These are phyloP conservation scores for Volucella zonaria DNA, from an alignment of 2,888 invertebrate species.

Conservation along the genomic window DNA sequence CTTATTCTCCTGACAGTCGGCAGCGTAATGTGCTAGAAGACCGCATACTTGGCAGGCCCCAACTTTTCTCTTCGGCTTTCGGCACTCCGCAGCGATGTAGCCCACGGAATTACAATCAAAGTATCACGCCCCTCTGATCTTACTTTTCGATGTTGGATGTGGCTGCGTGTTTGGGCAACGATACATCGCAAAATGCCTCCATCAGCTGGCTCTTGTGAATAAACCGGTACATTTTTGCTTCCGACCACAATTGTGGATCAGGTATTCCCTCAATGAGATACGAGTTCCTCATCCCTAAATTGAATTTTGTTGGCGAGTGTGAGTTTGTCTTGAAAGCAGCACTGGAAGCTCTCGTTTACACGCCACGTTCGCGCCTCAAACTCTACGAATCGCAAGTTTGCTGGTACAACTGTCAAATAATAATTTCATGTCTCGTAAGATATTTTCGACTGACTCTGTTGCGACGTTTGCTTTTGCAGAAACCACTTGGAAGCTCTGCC, in stretches of 20 bases:
- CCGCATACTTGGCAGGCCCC: slow-evolving; percentile 50
- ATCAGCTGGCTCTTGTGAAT: slow-evolving; percentile 33
- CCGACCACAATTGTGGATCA: too few relatives aligned
- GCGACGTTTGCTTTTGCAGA: too few relatives aligned
- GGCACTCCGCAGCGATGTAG: slow-evolving; percentile 46
- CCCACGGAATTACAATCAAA: slow-evolving; percentile 48
- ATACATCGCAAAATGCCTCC: slow-evolving; percentile 45
- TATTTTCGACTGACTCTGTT: too few relatives aligned
- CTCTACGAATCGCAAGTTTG: background rate
- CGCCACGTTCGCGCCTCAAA: slow-evolving; percentile 68
- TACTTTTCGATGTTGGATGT: background rate
- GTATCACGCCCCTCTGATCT: slow-evolving; percentile 19
- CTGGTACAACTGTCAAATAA: too few relatives aligned
- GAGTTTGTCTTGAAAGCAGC: slow-evolving; percentile 63
- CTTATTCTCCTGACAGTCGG: slow-evolving; percentile 35
- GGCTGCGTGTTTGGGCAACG: background rate
- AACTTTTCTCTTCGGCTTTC: slow-evolving; percentile 24
- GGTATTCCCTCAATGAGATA: slow-evolving; percentile 68
- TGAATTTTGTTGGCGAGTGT: slow-evolving; percentile 41
- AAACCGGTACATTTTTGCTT: slow-evolving; percentile 65
- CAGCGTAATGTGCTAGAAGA: slow-evolving; percentile 4
- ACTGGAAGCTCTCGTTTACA: slow-evolving; percentile 25
- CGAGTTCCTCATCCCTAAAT: slow-evolving; percentile 52
- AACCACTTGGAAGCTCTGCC: too few relatives aligned
- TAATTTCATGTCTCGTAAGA: too few relatives aligned